Evolutionary conservation across 2,797 vertebrate genomes (phyloP).

Genomic region (Eulemur rubriventer): DNA sequence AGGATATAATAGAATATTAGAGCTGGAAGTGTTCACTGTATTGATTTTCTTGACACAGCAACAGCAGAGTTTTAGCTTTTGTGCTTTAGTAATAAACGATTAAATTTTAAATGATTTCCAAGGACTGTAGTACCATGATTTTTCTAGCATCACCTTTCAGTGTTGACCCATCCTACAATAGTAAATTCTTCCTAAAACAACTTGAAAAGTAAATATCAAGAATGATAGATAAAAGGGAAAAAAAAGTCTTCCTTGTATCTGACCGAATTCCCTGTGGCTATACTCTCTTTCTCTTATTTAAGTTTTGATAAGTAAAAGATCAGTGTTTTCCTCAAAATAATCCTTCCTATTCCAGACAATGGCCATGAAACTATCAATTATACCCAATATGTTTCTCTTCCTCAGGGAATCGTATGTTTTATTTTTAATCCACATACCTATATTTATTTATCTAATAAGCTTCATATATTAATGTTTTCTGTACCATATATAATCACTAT

Average conservation of each 20-base stretch:
- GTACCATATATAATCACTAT: neutral
- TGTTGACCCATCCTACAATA: neutral
- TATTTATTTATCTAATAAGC: neutral
- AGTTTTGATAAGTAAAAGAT: neutral
- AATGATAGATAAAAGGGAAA: slow-evolving; percentile 6
- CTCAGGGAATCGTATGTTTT: neutral
- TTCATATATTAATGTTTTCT: neutral
- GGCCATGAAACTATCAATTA: neutral
- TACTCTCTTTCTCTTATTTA: neutral
- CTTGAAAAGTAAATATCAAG: slow-evolving; percentile 25
- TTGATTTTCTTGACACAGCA: slow-evolving; percentile 45
- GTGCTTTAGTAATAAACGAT: neutral
- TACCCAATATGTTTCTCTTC: neutral
- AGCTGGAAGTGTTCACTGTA: neutral
- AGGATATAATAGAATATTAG: neutral
- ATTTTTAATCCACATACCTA: neutral
- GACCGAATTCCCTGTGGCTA: neutral
- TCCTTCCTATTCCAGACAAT: neutral
- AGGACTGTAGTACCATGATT: neutral
- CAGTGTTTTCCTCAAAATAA: neutral
- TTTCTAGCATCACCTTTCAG: neutral
- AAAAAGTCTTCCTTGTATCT: neutral
- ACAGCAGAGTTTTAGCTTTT: slow-evolving; percentile 33
- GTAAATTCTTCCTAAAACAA: neutral
- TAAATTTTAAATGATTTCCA: slow-evolving; percentile 8